phyloP scores from a whole-genome alignment of 2,797 vertebrate species.

The Danio kyathit region DNA sequence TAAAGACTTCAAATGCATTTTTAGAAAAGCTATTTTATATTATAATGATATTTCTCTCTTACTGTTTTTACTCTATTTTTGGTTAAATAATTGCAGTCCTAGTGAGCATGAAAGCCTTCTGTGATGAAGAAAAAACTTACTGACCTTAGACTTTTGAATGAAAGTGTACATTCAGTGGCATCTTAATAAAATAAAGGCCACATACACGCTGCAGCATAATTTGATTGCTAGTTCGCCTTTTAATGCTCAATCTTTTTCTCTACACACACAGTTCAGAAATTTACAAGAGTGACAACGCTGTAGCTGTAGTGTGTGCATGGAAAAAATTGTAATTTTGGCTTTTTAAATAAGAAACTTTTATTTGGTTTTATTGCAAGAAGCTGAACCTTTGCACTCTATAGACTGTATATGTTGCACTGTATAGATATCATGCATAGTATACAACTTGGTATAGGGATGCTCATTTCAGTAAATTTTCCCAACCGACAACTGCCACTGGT shows the following conservation, averaged over 20 bases:
- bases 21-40: not conserved
- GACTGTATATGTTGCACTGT: not conserved
- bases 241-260: too few relatives aligned
- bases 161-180: not conserved
- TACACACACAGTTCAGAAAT: too few relatives aligned
- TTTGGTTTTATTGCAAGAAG: not conserved
- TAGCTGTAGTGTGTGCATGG: too few relatives aligned
- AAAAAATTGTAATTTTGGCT: not conserved
- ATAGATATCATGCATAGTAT: not conserved
- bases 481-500: too few relatives aligned
- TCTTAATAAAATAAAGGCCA: not conserved
- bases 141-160: conserved; percentile 1
- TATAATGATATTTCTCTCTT: conserved; percentile 4
- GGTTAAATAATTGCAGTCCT: not conserved
- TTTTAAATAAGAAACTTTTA: not conserved
- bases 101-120: not conserved
- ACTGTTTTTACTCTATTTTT: not conserved
- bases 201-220: too few relatives aligned
- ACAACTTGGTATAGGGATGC: too few relatives aligned
- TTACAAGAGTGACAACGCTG: too few relatives aligned
- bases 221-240: too few relatives aligned
- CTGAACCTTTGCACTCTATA: not conserved
- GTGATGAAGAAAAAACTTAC: not conserved
- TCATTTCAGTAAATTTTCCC: too few relatives aligned
- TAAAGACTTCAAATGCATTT: not conserved